Percentiles rank a stretch among this genome's conserved stretches.
These are phyloP conservation scores for Pelmatolapia mariae DNA, from an alignment of 2,113 vertebrate species.

Conservation along the genomic window DNA sequence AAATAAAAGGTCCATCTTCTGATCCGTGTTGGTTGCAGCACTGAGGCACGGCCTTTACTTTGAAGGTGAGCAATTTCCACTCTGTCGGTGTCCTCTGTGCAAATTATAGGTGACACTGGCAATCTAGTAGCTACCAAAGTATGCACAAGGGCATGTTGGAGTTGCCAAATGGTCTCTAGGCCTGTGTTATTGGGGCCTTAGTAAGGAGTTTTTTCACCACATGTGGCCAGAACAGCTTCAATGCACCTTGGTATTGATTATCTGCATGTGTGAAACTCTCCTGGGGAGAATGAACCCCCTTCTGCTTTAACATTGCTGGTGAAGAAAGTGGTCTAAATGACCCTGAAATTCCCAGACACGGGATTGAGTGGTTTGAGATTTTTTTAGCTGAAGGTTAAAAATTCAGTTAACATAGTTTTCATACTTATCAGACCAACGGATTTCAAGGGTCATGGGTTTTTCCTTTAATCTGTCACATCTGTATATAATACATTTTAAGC, in stretches of 20 bases:
- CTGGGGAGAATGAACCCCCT: neutral
- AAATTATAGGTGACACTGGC: neutral
- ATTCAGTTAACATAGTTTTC: neutral
- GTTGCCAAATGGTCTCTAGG: neutral
- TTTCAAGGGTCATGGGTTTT: neutral
- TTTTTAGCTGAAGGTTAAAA: neutral
- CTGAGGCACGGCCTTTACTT: neutral
- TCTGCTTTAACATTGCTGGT: neutral
- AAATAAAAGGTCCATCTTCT: neutral
- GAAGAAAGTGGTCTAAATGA: neutral
- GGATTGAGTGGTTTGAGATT: neutral
- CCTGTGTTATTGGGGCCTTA: neutral
- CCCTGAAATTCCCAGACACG: neutral
- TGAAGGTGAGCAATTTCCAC: neutral
- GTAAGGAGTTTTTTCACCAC: neutral
- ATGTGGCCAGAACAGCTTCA: neutral
- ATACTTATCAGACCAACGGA: neutral
- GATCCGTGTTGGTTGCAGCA: neutral
- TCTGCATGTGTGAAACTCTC: neutral
- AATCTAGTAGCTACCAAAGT: neutral
- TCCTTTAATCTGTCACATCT: neutral
- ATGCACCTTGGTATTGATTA: neutral
- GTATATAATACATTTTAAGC: neutral
- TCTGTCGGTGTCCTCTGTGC: neutral
- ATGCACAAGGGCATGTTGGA: neutral